Conservation (phyloP, 2,113 vertebrate species). For the Bombycilla garrulus region DNA sequence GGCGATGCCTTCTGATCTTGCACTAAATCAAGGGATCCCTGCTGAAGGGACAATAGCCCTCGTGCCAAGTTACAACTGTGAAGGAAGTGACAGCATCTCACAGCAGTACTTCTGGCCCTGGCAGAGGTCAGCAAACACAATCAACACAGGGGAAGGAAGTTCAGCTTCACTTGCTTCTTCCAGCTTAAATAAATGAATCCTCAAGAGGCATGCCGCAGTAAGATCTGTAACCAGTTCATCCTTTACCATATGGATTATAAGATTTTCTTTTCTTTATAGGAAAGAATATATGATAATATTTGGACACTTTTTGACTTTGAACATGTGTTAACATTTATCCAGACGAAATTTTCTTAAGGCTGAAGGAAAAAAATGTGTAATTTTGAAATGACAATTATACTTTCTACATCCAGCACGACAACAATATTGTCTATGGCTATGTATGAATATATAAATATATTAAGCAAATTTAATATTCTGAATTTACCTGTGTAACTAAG, state of each 20-base stretch:
- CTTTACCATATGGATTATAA: not conserved
- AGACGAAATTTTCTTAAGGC: not conserved
- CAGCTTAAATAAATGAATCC: slow-evolving; percentile 20
- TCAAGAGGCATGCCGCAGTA: not conserved
- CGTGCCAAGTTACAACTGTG: not conserved
- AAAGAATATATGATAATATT: not conserved
- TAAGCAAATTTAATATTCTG: not conserved
- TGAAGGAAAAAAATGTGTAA: not conserved
- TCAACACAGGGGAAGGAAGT: not conserved
- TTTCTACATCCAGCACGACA: not conserved
- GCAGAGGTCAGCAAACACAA: not conserved
- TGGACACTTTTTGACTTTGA: not conserved
- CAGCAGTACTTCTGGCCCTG: not conserved
- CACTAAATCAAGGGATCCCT: not conserved
- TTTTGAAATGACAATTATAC: not conserved
- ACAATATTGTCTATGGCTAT: not conserved
- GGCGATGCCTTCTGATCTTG: not conserved
- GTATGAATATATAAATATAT: not conserved
- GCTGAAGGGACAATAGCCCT: not conserved
- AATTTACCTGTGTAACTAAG: not conserved
- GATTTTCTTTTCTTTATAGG: not conserved
- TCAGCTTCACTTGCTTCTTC: slow-evolving; percentile 36
- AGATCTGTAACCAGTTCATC: not conserved
- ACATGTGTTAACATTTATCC: not conserved
- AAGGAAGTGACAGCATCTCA: slow-evolving; percentile 26